These are phyloP conservation scores for Amblyraja radiata DNA, from an alignment of 2,797 vertebrate species.

Conservation along the genomic window DNA sequence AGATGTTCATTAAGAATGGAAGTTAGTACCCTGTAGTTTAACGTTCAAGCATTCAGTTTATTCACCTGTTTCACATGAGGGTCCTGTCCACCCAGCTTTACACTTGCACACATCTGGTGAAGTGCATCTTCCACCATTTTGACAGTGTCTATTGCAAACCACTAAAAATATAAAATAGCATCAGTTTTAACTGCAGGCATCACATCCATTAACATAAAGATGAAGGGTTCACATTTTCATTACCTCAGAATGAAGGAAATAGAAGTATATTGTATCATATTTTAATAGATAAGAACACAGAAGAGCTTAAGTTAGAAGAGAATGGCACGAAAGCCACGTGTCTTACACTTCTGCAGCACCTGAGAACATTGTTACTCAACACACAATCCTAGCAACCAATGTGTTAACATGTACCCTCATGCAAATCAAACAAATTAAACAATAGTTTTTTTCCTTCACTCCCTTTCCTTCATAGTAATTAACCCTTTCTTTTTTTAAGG, in stretches of 20 bases:
- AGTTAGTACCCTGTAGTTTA: background rate
- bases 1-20: background rate
- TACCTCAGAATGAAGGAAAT: background rate
- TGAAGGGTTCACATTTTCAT: background rate
- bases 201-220: background rate
- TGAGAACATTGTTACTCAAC: background rate
- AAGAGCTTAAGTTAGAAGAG: background rate
- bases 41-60: background rate
- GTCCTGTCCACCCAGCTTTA: slow-evolving; percentile 62
- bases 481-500: background rate
- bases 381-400: background rate
- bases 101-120: slow-evolving; percentile 66
- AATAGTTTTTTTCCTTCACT: background rate
- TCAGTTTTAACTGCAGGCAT: background rate
- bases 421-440: background rate
- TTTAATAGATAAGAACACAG: background rate
- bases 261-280: background rate
- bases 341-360: background rate
- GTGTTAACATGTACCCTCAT: background rate
- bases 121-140: slow-evolving; percentile 63
- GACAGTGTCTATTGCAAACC: slow-evolving; percentile 70
- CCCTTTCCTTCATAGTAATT: background rate
- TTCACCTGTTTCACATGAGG: slow-evolving; percentile 64
- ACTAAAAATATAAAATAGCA: slow-evolving; percentile 50
- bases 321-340: background rate